Evolutionary conservation across 2,113 vertebrate species (phyloP).

Genomic region (Chionis minor): DNA sequence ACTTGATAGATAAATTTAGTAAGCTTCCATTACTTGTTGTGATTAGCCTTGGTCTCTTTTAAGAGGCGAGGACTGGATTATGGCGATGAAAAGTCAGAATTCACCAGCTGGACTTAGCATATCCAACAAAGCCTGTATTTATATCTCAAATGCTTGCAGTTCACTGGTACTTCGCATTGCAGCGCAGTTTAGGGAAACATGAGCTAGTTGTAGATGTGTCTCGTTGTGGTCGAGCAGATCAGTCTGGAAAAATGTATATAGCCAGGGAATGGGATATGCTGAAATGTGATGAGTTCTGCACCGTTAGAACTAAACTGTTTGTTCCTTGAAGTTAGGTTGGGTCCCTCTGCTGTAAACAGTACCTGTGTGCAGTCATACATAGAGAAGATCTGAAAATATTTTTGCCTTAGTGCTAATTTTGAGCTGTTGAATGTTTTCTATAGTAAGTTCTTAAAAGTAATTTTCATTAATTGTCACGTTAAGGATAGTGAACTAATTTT

Average conservation of each 20-base stretch:
- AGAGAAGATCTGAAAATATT: neutral
- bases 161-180: neutral
- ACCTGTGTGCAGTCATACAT: neutral
- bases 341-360: neutral
- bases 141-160: neutral
- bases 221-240: neutral
- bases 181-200: accelerated
- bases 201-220: neutral
- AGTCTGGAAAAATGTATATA: neutral
- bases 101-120: neutral
- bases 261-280: neutral
- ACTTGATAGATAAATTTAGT: neutral
- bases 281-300: neutral
- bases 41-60: neutral
- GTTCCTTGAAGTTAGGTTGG: neutral
- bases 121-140: neutral
- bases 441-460: neutral
- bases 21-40: neutral
- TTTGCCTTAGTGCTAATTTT: neutral
- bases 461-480: neutral
- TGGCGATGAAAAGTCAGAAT: neutral
- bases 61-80: neutral
- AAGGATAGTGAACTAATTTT: neutral
- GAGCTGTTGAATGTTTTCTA: neutral
- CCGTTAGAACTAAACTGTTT: neutral